phyloP scores from a whole-genome alignment of 1,140 invertebrate genomes.

The Pseudomyrmex dendroicus region DNA sequence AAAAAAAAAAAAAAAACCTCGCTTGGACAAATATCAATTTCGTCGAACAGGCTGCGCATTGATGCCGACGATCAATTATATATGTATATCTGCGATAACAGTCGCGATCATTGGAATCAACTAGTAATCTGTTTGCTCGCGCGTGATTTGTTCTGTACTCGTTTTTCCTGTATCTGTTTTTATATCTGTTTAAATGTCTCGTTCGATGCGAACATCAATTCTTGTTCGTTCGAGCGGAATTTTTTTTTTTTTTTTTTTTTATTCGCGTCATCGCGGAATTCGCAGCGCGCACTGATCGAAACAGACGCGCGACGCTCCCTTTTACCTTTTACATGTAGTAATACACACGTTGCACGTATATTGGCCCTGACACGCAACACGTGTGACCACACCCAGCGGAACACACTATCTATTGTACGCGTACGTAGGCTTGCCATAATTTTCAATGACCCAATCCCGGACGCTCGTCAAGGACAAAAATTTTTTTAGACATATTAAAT shows the following conservation, averaged over 20 bases:
- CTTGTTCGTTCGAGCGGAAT: background rate
- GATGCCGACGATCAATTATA: constrained; percentile 33
- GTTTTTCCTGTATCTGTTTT: background rate
- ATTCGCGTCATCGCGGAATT: constrained; percentile 5
- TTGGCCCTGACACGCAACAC: constrained; percentile 57
- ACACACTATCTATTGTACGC: background rate
- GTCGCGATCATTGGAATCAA: background rate
- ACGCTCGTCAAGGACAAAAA: background rate
- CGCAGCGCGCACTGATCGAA: constrained; percentile 28
- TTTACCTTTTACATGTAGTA: constrained; percentile 28
- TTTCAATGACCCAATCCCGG: constrained; percentile 38
- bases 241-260: constrained; percentile 9
- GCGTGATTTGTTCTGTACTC: constrained; percentile 11
- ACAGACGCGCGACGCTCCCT: constrained; percentile 41
- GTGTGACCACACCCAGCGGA: constrained; percentile 50
- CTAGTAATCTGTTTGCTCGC: constrained; percentile 18
- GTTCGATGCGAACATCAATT: background rate
- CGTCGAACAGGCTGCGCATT: constrained; percentile 5
- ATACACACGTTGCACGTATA: constrained; percentile 30
- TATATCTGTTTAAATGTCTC: too few species aligned
- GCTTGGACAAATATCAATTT: constrained; percentile 46
- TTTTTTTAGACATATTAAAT: background rate
- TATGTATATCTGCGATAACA: constrained; percentile 20
- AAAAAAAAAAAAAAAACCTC: background rate
- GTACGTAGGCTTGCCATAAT: constrained; percentile 31